A percentile compares a stretch with the other conserved stretches of the same genome.
These are phyloP conservation scores for Burhinus bistriatus DNA, from an alignment of 2,113 vertebrate species.

Conservation along the genomic window DNA sequence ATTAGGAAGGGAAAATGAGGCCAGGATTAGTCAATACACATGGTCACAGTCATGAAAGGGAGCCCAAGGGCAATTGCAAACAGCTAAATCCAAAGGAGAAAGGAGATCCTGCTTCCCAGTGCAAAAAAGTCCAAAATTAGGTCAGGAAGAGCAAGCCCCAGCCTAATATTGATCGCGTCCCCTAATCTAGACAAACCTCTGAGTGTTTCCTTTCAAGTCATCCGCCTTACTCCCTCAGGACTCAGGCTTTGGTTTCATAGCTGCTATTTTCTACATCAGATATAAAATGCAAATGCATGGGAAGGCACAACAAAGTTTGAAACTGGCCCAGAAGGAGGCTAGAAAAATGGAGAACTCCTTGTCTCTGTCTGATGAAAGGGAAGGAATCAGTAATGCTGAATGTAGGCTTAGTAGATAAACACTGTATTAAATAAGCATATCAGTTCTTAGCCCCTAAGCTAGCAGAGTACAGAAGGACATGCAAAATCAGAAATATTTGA, in stretches of 20 bases:
- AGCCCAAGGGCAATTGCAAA: neutral
- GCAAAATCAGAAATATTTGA: conserved; percentile 22
- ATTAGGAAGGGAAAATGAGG: neutral
- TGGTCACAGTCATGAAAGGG: neutral
- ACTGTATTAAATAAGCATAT: conserved; percentile 34
- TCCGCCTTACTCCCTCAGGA: neutral
- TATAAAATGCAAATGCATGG: conserved; percentile 39
- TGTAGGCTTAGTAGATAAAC: conserved; percentile 48
- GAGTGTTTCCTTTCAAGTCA: conserved; percentile 18
- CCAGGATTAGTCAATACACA: neutral
- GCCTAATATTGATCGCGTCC: neutral
- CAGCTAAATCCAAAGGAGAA: neutral
- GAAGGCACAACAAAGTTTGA: conserved; percentile 26
- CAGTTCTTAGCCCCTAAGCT: conserved; percentile 47
- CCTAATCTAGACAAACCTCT: conserved; percentile 4
- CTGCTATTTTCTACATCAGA: conserved; percentile 28
- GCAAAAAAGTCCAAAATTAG: neutral
- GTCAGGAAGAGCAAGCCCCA: neutral
- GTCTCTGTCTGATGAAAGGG: conserved; percentile 28
- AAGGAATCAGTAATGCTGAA: conserved; percentile 44
- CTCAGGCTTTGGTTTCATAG: neutral
- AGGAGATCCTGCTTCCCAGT: neutral
- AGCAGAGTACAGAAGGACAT: conserved; percentile 4
- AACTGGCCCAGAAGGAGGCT: conserved; percentile 19
- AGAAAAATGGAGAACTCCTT: conserved; percentile 4